Base-by-base conservation (phyloP, 2,797 vertebrate species). In the Sebastes cheni region DNA sequence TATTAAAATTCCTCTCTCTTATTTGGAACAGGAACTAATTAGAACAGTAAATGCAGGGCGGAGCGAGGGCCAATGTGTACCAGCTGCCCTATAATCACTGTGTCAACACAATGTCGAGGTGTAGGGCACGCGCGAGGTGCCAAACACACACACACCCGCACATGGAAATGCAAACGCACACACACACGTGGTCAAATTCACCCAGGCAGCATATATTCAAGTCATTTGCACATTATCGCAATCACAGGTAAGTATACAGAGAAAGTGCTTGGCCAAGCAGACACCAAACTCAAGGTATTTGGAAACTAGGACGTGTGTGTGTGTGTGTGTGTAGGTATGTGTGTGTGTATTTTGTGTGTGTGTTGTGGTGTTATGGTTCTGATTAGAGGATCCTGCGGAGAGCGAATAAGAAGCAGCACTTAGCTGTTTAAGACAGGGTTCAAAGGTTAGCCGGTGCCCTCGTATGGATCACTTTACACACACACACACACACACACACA, bases 11-110 rank as follows among this genome's bases (percentile, higher is more conserved):
- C 94, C 91, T 93, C 84, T 25, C 90, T 94, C 94, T 94, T 93
- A 95, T 95, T 95, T 94, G 93, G 86, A 86, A 90, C 91, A 95
- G 94, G 93, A 95, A 94, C 93, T 95, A 93, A 95, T 95, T 95
- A 95, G 92, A 93, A 94, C 93, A 94, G 94, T 95, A 95, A 95
- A 93, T 92, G 93, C 91, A 90, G 93, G 91, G 93, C 84, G 89
- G 91, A 91, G 91, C 79, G 76, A 91, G 77, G 82, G 83, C 90
- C 94, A 94, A 94, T 94, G 89, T 91, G 90, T 90, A 94, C 91
- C 94, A 95, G 93, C 94, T 95, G 94, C 91, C 89, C 91, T 46
- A 72, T 89, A 95, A 95, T 95, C 89, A 95, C 94, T 95, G 92
- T 90, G 94, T 93, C 94, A 95, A 94, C 89, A 95, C 85, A 77